Conservation (phyloP, 2,888 invertebrate genomes). For the Morpho deidamia region DNA sequence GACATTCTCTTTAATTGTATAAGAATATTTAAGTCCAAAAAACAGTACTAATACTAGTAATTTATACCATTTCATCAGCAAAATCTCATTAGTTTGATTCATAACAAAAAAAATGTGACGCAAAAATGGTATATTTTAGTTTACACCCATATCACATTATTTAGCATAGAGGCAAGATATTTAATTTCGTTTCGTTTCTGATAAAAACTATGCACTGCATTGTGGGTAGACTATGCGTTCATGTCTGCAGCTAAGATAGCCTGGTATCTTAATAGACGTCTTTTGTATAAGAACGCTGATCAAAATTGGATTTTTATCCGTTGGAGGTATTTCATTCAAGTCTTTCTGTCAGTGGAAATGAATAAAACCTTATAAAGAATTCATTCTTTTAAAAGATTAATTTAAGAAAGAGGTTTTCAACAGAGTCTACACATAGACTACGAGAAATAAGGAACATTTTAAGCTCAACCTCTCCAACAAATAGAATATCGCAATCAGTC, state of each 20-base stretch:
- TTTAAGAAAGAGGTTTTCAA: not conserved
- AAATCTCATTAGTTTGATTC: too few species aligned
- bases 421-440: slow-evolving; percentile 1
- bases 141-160: slow-evolving; percentile 41
- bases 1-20: too few species aligned
- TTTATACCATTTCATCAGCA: too few species aligned
- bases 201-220: too few species aligned
- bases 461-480: too few species aligned
- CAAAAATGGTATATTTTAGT: too few species aligned
- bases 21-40: too few species aligned
- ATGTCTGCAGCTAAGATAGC: slow-evolving; percentile 44
- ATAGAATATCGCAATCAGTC: too few species aligned
- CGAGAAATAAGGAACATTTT: not conserved
- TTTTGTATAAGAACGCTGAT: slow-evolving; percentile 51
- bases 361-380: slow-evolving; percentile 8
- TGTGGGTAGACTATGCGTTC: slow-evolving; percentile 48
- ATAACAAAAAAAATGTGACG: too few species aligned
- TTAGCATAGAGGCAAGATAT: slow-evolving; percentile 51
- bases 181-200: slow-evolving; percentile 38
- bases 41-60: too few species aligned
- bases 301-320: slow-evolving; percentile 55
- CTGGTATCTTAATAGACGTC: slow-evolving; percentile 52
- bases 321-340: slow-evolving; percentile 38
- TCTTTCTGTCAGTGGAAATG: slow-evolving; percentile 6
- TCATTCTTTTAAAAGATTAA: slow-evolving; percentile 2